Conservation (phyloP, 2,888 invertebrate species). For the Tridacna gigas region DNA sequence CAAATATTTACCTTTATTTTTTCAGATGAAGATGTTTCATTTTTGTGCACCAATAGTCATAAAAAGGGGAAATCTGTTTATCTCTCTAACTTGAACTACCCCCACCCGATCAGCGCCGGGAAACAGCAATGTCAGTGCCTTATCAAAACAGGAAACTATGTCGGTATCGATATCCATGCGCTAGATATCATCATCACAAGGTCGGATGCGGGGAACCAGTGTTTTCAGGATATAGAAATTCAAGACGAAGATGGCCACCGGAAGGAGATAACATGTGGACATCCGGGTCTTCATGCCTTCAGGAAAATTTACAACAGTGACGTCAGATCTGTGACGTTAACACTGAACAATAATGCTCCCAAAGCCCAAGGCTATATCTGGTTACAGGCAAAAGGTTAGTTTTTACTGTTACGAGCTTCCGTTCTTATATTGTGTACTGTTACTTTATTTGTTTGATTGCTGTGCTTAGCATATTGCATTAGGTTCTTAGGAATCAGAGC, state of each 20-base stretch:
- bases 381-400: conserved; percentile 76
- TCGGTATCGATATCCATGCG: conserved; percentile 74
- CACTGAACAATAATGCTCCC: conserved; percentile 67
- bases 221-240: conserved; percentile 70
- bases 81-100: conserved; percentile 76
- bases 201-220: conserved; percentile 62
- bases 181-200: conserved; percentile 71
- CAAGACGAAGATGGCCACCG: conserved; percentile 70
- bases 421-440: no score
- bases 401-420: not conserved
- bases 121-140: conserved; percentile 74
- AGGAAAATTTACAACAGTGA: conserved; percentile 73
- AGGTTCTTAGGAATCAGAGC: no score
- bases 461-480: no score
- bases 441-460: no score
- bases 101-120: conserved; percentile 65
- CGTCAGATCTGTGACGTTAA: conserved; percentile 74
- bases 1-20: conserved; percentile 21
- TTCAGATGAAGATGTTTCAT: conserved; percentile 74
- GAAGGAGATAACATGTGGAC: conserved; percentile 74
- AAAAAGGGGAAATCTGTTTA: conserved; percentile 74
- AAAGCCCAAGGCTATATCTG: conserved; percentile 76
- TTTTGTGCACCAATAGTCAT: conserved; percentile 72
- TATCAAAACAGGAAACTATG: conserved; percentile 68
- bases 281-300: conserved; percentile 75